Conservation (phyloP, 2,113 vertebrate species). For the Pardalotus punctatus region DNA sequence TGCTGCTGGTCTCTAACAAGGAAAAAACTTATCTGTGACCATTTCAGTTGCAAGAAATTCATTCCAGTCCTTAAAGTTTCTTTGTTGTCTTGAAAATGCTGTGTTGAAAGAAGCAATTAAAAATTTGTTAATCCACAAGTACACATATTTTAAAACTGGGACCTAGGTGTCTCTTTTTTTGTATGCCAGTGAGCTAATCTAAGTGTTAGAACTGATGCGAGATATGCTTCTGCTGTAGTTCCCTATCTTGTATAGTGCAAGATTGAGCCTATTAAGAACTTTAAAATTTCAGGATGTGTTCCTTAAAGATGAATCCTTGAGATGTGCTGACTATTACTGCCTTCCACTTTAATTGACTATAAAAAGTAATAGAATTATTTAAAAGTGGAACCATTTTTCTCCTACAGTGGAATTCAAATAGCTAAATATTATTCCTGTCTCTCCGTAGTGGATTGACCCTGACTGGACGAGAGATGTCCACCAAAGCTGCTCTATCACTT, state of each 20-base stretch:
- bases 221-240: neutral
- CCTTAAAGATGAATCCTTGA: neutral
- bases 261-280: neutral
- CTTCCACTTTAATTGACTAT: neutral
- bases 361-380: slow-evolving; percentile 3
- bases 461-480: neutral
- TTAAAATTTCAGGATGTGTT: neutral
- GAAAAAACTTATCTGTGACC: neutral
- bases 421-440: neutral
- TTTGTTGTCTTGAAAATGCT: neutral
- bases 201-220: neutral
- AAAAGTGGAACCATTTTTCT: neutral
- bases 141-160: neutral
- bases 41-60: neutral
- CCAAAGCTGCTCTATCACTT: neutral
- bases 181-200: neutral
- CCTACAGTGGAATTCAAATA: neutral
- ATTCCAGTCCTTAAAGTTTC: neutral
- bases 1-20: neutral
- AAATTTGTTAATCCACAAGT: neutral
- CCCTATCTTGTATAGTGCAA: neutral
- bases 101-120: neutral
- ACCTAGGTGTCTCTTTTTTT: neutral
- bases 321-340: neutral
- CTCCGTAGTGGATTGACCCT: neutral